Conservation (phyloP, 2,113 vertebrate species). For the Thryonomys swinderianus region DNA sequence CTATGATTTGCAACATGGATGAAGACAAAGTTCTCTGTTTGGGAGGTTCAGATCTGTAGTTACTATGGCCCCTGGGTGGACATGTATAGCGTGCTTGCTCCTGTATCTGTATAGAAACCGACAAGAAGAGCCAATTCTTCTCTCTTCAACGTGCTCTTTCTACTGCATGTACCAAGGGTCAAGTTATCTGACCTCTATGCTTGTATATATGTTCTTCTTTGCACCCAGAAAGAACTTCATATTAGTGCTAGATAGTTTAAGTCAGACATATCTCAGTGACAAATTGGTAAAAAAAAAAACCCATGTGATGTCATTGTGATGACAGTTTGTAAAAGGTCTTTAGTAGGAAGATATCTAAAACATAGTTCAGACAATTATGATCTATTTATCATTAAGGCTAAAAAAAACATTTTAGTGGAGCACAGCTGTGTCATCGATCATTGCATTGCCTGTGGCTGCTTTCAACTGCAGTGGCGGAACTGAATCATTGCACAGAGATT, state of each 20-base stretch:
- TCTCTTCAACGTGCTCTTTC: not conserved
- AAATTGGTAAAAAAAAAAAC: constrained; percentile 21
- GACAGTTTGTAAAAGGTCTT: not conserved
- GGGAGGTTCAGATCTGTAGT: not conserved
- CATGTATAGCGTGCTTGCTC: not conserved
- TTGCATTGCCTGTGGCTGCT: not conserved
- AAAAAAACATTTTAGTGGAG: not conserved
- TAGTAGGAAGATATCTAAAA: not conserved
- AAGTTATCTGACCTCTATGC: not conserved
- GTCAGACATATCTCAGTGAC: not conserved
- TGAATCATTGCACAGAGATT: not conserved
- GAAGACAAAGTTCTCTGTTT: not conserved
- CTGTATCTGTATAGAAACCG: not conserved
- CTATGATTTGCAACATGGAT: not conserved
- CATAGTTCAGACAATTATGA: constrained; percentile 8
- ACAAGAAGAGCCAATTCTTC: not conserved
- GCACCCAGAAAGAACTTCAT: not conserved
- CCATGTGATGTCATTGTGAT: not conserved
- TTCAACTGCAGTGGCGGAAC: not conserved
- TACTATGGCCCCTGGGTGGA: not conserved
- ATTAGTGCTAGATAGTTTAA: not conserved
- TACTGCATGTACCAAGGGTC: not conserved
- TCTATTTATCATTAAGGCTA: not conserved
- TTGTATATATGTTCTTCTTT: not conserved
- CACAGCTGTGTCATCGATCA: not conserved